phyloP scores from a whole-genome alignment of 1,140 invertebrate genomes.

The Propsilocerus akamusi region DNA sequence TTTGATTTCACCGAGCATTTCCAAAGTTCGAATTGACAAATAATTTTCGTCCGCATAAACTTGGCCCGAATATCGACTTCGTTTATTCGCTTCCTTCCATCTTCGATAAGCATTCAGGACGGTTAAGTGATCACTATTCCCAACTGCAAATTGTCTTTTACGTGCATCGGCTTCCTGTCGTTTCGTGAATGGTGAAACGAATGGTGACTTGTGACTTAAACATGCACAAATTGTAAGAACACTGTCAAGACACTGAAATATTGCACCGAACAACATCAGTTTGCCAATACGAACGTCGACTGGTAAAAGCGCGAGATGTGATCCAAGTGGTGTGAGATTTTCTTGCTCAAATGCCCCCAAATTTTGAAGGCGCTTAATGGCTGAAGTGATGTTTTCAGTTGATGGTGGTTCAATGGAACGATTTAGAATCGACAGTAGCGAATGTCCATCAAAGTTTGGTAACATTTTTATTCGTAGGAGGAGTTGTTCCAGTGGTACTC shows the following conservation, averaged over 20 bases:
- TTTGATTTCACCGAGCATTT: conserved; percentile 60
- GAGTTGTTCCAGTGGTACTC: conserved; percentile 70
- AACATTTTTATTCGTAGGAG: conserved; percentile 77
- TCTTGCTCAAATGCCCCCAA: conserved; percentile 64
- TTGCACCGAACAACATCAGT: conserved; percentile 75
- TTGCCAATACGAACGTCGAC: conserved; percentile 82
- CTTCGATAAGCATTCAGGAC: conserved; percentile 59
- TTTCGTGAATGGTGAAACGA: conserved; percentile 56
- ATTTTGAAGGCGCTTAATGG: conserved; percentile 55
- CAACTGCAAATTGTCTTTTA: conserved; percentile 48
- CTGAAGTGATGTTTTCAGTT: conserved; percentile 51
- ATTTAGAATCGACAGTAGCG: conserved; percentile 28
- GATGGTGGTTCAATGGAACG: conserved; percentile 53
- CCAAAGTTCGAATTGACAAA: conserved; percentile 49
- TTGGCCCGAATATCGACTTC: conserved; percentile 36
- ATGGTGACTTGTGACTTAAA: conserved; percentile 70
- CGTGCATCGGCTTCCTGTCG: conserved; percentile 46
- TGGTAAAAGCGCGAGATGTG: conserved; percentile 73
- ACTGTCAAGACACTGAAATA: conserved; percentile 86
- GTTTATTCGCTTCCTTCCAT: conserved; percentile 44
- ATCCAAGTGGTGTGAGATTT: conserved; percentile 72
- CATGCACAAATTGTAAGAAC: conserved; percentile 82
- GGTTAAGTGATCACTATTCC: conserved; percentile 65
- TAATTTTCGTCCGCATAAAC: conserved; percentile 55
- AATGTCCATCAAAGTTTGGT: conserved; percentile 43